Conservation (phyloP, 2,888 invertebrate genomes). For the Leucophenga maculata region DNA sequence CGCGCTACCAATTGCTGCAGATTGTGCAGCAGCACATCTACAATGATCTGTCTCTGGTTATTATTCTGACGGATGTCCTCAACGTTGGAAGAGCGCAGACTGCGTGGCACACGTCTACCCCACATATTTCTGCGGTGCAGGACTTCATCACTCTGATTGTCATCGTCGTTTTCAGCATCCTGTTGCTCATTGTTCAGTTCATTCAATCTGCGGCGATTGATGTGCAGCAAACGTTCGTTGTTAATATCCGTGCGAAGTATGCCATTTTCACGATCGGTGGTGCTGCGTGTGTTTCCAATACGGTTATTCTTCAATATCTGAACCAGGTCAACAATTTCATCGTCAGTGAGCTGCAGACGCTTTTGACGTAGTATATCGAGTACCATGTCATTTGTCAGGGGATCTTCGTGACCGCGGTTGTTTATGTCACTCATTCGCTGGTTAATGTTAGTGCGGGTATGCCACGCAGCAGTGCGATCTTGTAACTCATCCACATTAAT, state of each 20-base stretch:
- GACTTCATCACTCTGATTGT: conserved; percentile 9
- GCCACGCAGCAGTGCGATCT: neutral
- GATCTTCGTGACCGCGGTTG: neutral
- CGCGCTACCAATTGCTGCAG: conserved; percentile 80
- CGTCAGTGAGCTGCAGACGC: conserved; percentile 35
- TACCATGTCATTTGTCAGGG: neutral
- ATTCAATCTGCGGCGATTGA: conserved; percentile 36
- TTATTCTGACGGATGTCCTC: conserved; percentile 29
- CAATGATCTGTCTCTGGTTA: conserved; percentile 74
- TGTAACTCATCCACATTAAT: neutral
- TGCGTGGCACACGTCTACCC: conserved; percentile 51
- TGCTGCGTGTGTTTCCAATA: neutral
- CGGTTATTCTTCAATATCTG: conserved; percentile 41
- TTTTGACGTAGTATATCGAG: neutral
- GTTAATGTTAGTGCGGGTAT: neutral
- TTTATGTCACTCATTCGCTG: neutral
- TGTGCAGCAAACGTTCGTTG: conserved; percentile 26
- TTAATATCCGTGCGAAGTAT: neutral
- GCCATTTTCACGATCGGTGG: neutral
- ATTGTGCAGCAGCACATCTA: conserved; percentile 77
- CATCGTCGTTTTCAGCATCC: conserved; percentile 21
- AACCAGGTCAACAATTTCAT: conserved; percentile 50
- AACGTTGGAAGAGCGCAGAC: conserved; percentile 29
- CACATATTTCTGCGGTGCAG: neutral
- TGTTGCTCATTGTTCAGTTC: conserved; percentile 9